Base-by-base conservation (phyloP, 2,113 vertebrate genomes). In the Toxotes chatareus region DNA sequence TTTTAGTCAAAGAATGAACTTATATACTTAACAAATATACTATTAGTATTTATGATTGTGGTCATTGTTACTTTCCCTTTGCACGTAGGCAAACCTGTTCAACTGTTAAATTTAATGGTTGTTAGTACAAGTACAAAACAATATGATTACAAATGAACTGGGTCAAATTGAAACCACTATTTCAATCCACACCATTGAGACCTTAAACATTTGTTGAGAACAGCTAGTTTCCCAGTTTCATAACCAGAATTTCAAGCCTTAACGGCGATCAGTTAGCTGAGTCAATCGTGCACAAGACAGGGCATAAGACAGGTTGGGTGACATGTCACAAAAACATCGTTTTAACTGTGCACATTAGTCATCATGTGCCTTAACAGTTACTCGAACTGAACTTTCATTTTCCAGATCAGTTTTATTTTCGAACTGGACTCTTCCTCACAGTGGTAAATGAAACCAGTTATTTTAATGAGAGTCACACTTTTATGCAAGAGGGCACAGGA, bases 241-340 rank as follows among this genome's bases (percentile, higher is more conserved):
- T 44, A 88, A 93, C 90, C 68, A 83, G 92, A 84, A 81, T 89
- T 90, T 91, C 93, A 79, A 65, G 91, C 73, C n/a, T 16, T 16
- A 13, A 44, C 19, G 3, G 32, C 49, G 19, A 34, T 40, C 51
- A 27, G 70, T 81, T 76, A 42, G 14, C 47, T 67, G 60, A 88
- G 71, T 75, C 83, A 92, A 78, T 12, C 0, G 57, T 44, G 7
- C 44, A 73, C 32, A 13, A 31, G 21, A 81, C 63, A 56, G 27
- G 27, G 2, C 3, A 27, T 6, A 60, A 57, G 69, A 91, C 89
- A 65, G 85, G 93, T 91, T 90, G 68, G 66, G 66, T 77, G 70
- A 74, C 75, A 36, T 47, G n/a, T 57, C n/a, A 47, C 16, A 71
- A 72, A 44, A 77, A 31, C 42, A 78, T 7, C 4, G 16, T 49